Evolutionary conservation across 2,888 invertebrate genomes (phyloP).

Genomic region (Diarsia brunnea): DNA sequence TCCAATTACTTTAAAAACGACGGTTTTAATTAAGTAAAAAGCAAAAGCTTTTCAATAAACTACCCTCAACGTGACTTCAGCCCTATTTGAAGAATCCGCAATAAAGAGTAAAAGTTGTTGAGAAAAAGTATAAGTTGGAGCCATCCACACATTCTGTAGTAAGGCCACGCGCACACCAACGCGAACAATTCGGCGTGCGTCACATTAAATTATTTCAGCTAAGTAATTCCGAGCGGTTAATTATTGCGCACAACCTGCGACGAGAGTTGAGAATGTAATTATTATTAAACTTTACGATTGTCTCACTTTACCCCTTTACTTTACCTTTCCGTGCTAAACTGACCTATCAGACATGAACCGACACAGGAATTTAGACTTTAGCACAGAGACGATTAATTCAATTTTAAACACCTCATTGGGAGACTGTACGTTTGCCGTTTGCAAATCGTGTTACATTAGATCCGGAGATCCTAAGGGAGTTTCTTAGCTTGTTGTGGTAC

Average conservation of each 20-base stretch:
- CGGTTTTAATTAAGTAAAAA: constrained; percentile 22
- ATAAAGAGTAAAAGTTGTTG: no score
- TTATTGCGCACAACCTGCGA: constrained; percentile 90
- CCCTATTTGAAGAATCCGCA: constrained; percentile 41
- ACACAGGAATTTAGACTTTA: constrained; percentile 68
- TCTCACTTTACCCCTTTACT: constrained; percentile 90
- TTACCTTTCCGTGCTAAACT: constrained; percentile 67
- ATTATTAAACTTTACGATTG: constrained; percentile 91
- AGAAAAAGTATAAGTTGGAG: constrained; percentile 37
- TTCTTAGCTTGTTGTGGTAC: constrained; percentile 89
- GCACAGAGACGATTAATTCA: constrained; percentile 31
- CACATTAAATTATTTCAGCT: constrained; percentile 91
- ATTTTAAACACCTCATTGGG: constrained; percentile 30
- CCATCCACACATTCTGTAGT: constrained; percentile 50
- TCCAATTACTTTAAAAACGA: neutral
- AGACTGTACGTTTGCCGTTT: constrained; percentile 60
- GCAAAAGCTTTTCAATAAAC: constrained; percentile 20
- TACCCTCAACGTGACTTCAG: neutral
- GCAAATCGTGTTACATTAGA: constrained; percentile 77
- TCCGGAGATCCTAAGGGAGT: constrained; percentile 88
- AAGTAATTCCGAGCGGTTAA: constrained; percentile 91
- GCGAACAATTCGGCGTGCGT: constrained; percentile 83
- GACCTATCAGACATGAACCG: constrained; percentile 67
- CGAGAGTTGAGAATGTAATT: constrained; percentile 91
- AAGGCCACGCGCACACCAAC: constrained; percentile 69